Evolutionary conservation across 2,888 invertebrate genomes (phyloP).

Genomic region (Xanthia icteritia): DNA sequence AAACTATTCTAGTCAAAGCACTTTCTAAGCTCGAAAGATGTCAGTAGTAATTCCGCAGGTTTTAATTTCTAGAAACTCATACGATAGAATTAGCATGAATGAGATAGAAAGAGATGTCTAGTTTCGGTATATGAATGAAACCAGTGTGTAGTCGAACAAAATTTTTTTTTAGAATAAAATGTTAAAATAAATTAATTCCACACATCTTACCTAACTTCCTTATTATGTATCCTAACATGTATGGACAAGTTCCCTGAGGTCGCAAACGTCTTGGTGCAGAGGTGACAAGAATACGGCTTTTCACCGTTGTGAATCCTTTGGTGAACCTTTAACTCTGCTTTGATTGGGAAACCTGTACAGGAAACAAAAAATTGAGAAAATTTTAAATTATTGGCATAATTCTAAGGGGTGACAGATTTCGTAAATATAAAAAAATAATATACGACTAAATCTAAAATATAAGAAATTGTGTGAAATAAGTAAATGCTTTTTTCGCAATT

Average conservation of each 20-base stretch:
- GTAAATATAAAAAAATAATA: too few relatives aligned
- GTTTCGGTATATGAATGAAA: slow-evolving; percentile 90
- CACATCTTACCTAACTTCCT: slow-evolving; percentile 81
- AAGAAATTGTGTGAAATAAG: background rate
- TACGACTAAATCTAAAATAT: too few relatives aligned
- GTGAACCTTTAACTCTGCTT: slow-evolving; percentile 85
- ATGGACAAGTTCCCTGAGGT: slow-evolving; percentile 87
- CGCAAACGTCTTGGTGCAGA: slow-evolving; percentile 86
- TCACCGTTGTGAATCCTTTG: slow-evolving; percentile 87
- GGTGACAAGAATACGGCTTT: slow-evolving; percentile 85
- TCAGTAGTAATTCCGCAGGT: too few relatives aligned
- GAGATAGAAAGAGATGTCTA: slow-evolving; percentile 88
- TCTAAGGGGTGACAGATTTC: too few relatives aligned
- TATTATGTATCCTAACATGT: slow-evolving; percentile 87
- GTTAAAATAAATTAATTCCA: too few relatives aligned
- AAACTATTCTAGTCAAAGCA: background rate
- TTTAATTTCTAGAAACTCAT: too few relatives aligned
- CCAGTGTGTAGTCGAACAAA: slow-evolving; percentile 87
- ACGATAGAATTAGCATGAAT: slow-evolving; percentile 73
- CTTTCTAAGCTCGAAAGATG: too few relatives aligned
- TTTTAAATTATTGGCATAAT: background rate
- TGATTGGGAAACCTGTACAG: slow-evolving; percentile 84
- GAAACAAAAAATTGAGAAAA: background rate
- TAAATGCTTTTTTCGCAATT: background rate
- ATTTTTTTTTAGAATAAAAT: too few relatives aligned